Conservation (phyloP, 2,797 vertebrate species). For the Falco concolor region DNA sequence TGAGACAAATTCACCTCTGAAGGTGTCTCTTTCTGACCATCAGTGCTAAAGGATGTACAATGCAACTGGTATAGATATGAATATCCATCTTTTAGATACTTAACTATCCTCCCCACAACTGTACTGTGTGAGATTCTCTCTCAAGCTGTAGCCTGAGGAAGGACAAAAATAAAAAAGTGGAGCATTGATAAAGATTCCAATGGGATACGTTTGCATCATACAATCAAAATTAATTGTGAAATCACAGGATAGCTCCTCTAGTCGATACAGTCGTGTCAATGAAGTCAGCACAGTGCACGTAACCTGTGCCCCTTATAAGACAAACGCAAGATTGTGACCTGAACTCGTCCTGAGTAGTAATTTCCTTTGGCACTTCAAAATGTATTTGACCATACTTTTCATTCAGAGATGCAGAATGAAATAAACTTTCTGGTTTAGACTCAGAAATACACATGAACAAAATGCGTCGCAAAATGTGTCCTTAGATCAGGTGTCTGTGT, state of each 20-base stretch:
- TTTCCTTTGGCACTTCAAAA: background rate
- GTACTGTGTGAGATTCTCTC: background rate
- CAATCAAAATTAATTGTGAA: background rate
- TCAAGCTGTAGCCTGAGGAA: background rate
- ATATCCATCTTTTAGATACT: background rate
- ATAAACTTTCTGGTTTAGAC: background rate
- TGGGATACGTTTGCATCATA: background rate
- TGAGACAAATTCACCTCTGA: background rate
- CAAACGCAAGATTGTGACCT: background rate
- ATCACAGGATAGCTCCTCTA: background rate
- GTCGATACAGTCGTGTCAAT: accelerated
- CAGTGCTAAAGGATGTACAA: background rate
- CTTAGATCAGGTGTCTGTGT: background rate
- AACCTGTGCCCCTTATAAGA: background rate
- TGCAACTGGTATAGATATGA: background rate
- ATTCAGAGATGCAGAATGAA: background rate
- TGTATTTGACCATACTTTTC: background rate
- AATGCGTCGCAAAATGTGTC: background rate
- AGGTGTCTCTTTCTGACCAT: background rate
- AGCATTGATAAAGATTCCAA: background rate
- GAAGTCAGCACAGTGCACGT: background rate
- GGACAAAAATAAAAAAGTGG: background rate
- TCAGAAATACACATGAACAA: background rate
- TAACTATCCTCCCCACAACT: background rate
- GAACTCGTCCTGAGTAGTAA: background rate